Evolutionary conservation across 2,888 invertebrate species (phyloP), one percentile per base, ranked within the genome.

Genomic region (Crocallis elinguaria): DNA sequence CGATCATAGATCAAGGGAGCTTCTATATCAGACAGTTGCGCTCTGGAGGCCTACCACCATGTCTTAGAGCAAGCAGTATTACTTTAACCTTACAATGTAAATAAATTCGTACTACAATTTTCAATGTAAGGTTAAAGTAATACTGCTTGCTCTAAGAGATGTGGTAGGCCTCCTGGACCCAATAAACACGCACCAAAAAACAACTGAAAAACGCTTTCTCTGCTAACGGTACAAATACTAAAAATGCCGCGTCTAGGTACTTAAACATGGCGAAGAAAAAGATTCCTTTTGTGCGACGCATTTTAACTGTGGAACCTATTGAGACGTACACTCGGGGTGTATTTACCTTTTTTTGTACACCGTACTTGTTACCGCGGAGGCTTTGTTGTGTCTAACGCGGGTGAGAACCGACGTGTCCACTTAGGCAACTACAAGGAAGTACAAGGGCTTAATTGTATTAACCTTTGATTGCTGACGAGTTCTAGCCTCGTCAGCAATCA

Each of bases 231-330:
- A 83, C 81, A 54, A 57, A 53, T 65, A 72, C 69, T 71, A 82
- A 86, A 84, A 80, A 71, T 75, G 72, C 71, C 77, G 54, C 77
- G 74, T 76, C 82, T 86, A n/a, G n/a, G n/a, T n/a, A 83, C 84
- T 89, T 88, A 88, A 53, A 84, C 84, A 84, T 82, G 78, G 81
- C 71, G 79, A 69, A 82, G 83, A 85, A 86, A 85, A 86, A 86
- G 82, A 85, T 77, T 86, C 84, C 51, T 82, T 83, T 90, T 89
- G 86, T 90, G 69, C 74, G 72, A 66, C 75, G 68, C 77, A 82
- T 82, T 84, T 82, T 77, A 73, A 82, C 82, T 83, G 84, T 84
- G 85, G 86, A 84, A 86, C 81, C 81, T 84, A 88, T 86, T 80
- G 83, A 85, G 79, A 75, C 75, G 80, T 78, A 77, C 80, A 73